These are phyloP conservation scores for Cyphomyrus plagiostoma DNA, from an alignment of 2,113 vertebrate genomes.

Conservation along the genomic window DNA sequence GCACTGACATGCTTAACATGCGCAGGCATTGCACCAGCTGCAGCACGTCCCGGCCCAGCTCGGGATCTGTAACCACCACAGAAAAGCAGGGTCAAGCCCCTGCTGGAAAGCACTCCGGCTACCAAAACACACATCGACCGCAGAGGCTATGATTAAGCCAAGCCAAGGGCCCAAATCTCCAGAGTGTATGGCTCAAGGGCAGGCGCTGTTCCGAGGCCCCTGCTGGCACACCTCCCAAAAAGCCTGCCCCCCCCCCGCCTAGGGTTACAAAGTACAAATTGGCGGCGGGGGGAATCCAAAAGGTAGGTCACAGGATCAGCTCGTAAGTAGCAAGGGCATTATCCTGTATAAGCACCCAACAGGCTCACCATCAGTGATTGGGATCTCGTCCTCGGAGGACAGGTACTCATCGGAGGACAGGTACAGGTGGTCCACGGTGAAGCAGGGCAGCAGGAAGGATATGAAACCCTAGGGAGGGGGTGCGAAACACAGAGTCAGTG, in stretches of 20 bases:
- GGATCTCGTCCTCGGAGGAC: constrained; percentile 74
- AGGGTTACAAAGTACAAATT: not conserved
- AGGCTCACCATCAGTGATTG: constrained; percentile 72
- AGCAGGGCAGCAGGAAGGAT: constrained; percentile 84
- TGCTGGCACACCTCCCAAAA: not conserved
- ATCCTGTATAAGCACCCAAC: not conserved
- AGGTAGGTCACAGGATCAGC: not conserved
- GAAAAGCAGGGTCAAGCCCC: not conserved
- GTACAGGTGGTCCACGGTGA: constrained; percentile 85
- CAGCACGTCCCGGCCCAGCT: constrained; percentile 74
- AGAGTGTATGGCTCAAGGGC: not conserved
- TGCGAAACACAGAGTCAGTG: not conserved
- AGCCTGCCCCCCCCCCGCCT: not conserved
- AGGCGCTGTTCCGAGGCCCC: not conserved
- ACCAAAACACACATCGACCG: not conserved
- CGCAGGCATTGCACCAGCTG: constrained; percentile 86
- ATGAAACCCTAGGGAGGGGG: constrained; percentile 66
- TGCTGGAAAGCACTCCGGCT: not conserved
- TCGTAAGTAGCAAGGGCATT: not conserved
- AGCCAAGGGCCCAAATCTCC: not conserved
- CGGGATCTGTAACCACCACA: constrained; percentile 60
- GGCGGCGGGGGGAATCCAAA: not conserved
- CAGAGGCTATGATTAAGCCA: not conserved
- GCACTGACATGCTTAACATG: constrained; percentile 73
- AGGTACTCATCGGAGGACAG: constrained; percentile 77